Percentiles rank a stretch among this genome's conserved stretches.
phyloP scores from a whole-genome alignment of 2,888 invertebrate genomes.

The Liodrosophila aerea region DNA sequence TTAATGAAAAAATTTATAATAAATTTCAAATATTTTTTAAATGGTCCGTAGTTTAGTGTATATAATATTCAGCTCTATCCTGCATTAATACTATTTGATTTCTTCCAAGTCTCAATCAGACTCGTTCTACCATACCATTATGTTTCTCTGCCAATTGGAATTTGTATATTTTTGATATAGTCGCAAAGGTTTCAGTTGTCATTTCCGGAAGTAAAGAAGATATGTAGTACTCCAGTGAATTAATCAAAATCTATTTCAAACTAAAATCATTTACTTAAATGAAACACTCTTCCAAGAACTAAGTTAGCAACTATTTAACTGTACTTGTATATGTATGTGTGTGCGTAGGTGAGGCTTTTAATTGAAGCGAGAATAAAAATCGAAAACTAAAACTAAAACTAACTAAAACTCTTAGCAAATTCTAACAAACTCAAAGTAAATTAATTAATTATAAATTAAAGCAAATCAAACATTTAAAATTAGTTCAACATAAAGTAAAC shows the following conservation, averaged over 20 bases:
- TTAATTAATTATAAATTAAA: slow-evolving; percentile 66
- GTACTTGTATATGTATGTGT: slow-evolving; percentile 54
- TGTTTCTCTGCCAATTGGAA: slow-evolving; percentile 19
- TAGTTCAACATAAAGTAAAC: slow-evolving; percentile 47
- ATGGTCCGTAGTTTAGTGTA: slow-evolving; percentile 67
- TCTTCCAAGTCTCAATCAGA: slow-evolving; percentile 29
- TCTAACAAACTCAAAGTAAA: slow-evolving; percentile 70
- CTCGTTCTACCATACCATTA: background rate
- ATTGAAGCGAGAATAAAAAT: slow-evolving; percentile 43
- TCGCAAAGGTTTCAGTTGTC: slow-evolving; percentile 64
- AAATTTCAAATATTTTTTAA: slow-evolving; percentile 60
- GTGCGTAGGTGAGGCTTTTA: slow-evolving; percentile 67
- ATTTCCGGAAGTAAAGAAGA: slow-evolving; percentile 8
- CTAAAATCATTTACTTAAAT: slow-evolving; percentile 29
- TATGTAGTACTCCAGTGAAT: slow-evolving; percentile 41
- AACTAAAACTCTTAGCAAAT: slow-evolving; percentile 65
- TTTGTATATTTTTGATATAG: slow-evolving; percentile 46
- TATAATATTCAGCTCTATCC: slow-evolving; percentile 35
- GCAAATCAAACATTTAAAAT: slow-evolving; percentile 71
- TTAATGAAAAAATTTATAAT: slow-evolving; percentile 21
- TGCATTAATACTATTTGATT: slow-evolving; percentile 24
- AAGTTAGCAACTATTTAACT: slow-evolving; percentile 68
- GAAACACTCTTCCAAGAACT: slow-evolving; percentile 69
- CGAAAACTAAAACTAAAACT: slow-evolving; percentile 26
- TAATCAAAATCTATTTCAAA: slow-evolving; percentile 62